Evolutionary conservation across 2,888 invertebrate genomes (phyloP), one percentile per base, ranked within the genome.

Genomic region (Epsilonema sp.): DNA sequence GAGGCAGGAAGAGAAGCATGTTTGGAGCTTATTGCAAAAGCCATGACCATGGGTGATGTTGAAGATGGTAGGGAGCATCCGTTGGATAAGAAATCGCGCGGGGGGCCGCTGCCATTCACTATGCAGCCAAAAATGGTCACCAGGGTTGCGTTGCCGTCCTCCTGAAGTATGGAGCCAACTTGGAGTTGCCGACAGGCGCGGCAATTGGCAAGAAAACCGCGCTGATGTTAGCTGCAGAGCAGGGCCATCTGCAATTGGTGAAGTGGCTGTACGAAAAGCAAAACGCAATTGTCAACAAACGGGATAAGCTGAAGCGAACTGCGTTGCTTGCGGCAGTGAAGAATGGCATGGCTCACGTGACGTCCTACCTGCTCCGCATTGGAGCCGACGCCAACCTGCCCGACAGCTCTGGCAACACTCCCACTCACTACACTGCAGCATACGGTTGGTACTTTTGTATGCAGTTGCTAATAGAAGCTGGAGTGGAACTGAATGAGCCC

Each of bases 361-460:
- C 66, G 1, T 69, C 70, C 0, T 70, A 66, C 58, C 56, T 72
- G 42, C 58, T 72, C 20, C 56, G 64, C 26, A 55, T 67, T 37
- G 72, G 72, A 11, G 66, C 68, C 2, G 65, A 70, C 55, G 65
- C 69, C 1, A 61, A 69, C 51, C 56, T 59, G 4, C 59, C 59
- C 1, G 74, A 74, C 54, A 66, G 67, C 24, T 73, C 72, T 8
- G 71, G 70, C 26, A 74, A 73, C 57, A 64, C 70, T 1, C 55
- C 68, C 2, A 62, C 70, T 1, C 73, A 73, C 58, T 73, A 73
- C 57, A 72, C 73, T 2, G 67, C 69, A n/a, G 59, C 72, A 0
- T 74, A 73, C 56, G 73, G 73, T 20, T 73, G 73, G 71, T 66
- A 69, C 55, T 69, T 67, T 54, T 65, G 65, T 48, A 57, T 70